Evolutionary conservation across 1,140 invertebrate genomes (phyloP).

Genomic region (Apis florea): DNA sequence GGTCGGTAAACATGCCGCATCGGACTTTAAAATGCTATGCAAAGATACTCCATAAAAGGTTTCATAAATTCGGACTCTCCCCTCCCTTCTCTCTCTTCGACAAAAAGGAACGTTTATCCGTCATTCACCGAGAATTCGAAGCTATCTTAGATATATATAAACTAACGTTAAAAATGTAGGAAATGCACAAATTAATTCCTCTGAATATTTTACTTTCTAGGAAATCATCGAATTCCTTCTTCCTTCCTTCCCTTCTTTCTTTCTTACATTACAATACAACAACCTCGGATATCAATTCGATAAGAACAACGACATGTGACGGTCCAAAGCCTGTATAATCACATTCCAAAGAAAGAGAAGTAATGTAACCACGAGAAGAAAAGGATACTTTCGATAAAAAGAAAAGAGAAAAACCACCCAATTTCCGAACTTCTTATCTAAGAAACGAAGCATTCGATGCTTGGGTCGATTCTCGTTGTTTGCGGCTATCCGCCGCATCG

Average conservation of each 20-base stretch:
- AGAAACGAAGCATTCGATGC: neutral
- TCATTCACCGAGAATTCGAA: neutral
- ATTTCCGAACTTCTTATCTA: conserved; percentile 10
- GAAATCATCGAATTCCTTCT: no score
- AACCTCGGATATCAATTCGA: no score
- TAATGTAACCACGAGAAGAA: no score
- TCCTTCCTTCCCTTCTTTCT: no score
- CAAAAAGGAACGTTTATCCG: neutral
- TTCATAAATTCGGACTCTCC: conserved; percentile 29
- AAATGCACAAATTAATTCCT: no score
- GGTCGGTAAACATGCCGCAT: conserved; percentile 71
- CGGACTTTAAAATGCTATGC: conserved; percentile 74
- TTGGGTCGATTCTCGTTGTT: no score
- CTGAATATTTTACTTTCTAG: no score
- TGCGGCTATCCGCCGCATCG: conserved; percentile 40
- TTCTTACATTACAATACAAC: no score
- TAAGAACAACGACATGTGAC: no score
- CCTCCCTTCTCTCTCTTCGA: neutral
- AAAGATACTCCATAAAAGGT: conserved; percentile 65
- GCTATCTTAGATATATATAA: neutral
- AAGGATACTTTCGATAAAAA: neutral
- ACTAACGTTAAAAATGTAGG: no score
- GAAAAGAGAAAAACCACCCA: neutral
- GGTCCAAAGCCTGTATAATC: no score
- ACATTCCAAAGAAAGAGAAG: neutral